phyloP scores from a whole-genome alignment of 2,888 invertebrate species.

The Agrochola circellaris region DNA sequence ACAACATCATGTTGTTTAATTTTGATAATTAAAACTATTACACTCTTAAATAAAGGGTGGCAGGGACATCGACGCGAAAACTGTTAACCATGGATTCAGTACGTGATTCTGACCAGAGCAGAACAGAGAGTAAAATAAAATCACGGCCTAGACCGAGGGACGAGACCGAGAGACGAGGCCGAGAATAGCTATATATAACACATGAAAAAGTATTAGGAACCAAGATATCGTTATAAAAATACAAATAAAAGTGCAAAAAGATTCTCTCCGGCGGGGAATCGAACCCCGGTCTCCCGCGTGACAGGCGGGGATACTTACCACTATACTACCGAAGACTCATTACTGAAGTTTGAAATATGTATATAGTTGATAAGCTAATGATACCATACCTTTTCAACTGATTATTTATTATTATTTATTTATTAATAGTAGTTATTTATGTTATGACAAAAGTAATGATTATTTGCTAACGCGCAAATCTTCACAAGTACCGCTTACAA shows the following conservation, averaged over 20 bases:
- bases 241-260: conserved; percentile 38
- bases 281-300: conserved; percentile 91
- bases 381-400: neutral
- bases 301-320: conserved; percentile 84
- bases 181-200: too few relatives aligned
- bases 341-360: fast-evolving
- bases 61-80: too few relatives aligned
- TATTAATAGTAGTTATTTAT: neutral
- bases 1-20: too few relatives aligned
- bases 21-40: too few relatives aligned
- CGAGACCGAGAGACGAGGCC: too few relatives aligned
- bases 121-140: too few relatives aligned
- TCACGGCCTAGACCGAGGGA: too few relatives aligned
- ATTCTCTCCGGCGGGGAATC: conserved; percentile 90
- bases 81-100: too few relatives aligned
- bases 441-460: neutral
- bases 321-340: conserved; percentile 67
- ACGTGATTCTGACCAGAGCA: too few relatives aligned
- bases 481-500: neutral
- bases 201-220: neutral
- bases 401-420: neutral
- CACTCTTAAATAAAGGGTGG: too few relatives aligned
- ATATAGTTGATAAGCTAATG: fast-evolving
- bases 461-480: neutral
- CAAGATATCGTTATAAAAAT: neutral